Base-by-base conservation (phyloP, 2,113 vertebrate species). In the Lagopus leucura region DNA sequence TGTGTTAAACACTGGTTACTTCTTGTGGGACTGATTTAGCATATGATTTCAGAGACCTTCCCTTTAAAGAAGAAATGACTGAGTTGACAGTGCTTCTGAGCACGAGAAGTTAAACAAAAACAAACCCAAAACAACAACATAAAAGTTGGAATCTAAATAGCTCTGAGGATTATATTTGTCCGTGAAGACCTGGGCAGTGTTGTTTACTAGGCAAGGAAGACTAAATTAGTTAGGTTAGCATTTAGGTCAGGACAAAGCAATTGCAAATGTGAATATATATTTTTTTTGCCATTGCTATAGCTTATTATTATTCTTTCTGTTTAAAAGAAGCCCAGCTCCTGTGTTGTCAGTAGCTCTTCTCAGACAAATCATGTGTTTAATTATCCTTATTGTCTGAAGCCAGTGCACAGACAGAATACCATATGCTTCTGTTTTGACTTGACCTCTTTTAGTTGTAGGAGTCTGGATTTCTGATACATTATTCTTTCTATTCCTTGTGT, bases 401-500 rank as follows among this genome's bases (percentile, higher is more conserved):
- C 77, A 82, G 5, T 88, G 86, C 70, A 64, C 73, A 95, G 95
- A 90, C 84, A 91, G 89, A 84, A 48, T 42, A 78, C 93, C 96
- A 97, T 96, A 97, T 96, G 96, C 83, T 96, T 89, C 89, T 87
- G 55, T 77, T 95, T 77, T 95, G 93, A 94, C 79, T 80, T 95
- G 93, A 96, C 87, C 95, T 95, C 85, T 60, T 97, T 96, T 95
- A 92, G 86, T 79, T 1, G 3, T 57, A 79, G 28, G 38, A 74
- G 52, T 78, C 82, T 89, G 89, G 82, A 67, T 93, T 93, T 89
- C 85, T 75, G 34, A 57, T 77, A 13, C 17, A 28, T 69, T 82
- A 40, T 73, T 84, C 20, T 69, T 82, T 77, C 45, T 86, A 61
- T 86, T 91, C 18, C 22, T 80, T 38, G 5, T 34, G 47, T 89